Evolutionary conservation across 2,797 vertebrate genomes (phyloP), one percentile per base, ranked within the genome.

Genomic region (Diplodus sargus): DNA sequence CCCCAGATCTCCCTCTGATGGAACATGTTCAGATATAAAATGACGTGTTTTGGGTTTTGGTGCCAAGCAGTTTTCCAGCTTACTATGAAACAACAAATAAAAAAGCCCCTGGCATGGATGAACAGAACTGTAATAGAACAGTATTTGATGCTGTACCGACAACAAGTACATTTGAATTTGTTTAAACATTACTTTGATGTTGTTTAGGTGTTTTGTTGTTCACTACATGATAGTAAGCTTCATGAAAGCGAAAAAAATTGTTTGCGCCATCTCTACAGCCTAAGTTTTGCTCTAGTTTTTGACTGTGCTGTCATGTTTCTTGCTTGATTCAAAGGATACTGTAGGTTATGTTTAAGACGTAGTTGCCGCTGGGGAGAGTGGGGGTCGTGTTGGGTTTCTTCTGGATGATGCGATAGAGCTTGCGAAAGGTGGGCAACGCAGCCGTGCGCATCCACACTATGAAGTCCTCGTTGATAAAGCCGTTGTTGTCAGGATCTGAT

Each of bases 361-460:
- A 99, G 63, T 86, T 95, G 76, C 98, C 98, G 61, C 96, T 96
- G 71, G 96, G 94, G 1, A 99, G 91, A n/a, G 98, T 98, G 4
- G 97, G 96, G 42, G 93, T 95, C 4, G 95, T 74, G 82, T 67
- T 91, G 2, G 90, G 88, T 79, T 95, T 95, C 90, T 95, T 96
- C 77, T 97, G 97, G 77, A 99, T 99, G 80, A 99, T 96, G 61
- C 98, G 96, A 90, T 99, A 99, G 3, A 99, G 96, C 87, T 99
- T 99, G 89, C 98, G 96, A 87, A 99, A 99, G 0, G 97, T 99
- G 48, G 98, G 98, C 71, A 99, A 91, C 0, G 98, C 98, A 62
- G 98, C 98, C 0, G 98, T 99, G 70, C 98, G 97, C 98, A 99
- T 99, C 98, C 98, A 99, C 80, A 99, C 98, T 1, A 99, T 99